A percentile compares a stretch with the other conserved stretches of the same genome.
Evolutionary conservation across 2,113 vertebrate genomes (phyloP).

Genomic region (Passerina amoena): DNA sequence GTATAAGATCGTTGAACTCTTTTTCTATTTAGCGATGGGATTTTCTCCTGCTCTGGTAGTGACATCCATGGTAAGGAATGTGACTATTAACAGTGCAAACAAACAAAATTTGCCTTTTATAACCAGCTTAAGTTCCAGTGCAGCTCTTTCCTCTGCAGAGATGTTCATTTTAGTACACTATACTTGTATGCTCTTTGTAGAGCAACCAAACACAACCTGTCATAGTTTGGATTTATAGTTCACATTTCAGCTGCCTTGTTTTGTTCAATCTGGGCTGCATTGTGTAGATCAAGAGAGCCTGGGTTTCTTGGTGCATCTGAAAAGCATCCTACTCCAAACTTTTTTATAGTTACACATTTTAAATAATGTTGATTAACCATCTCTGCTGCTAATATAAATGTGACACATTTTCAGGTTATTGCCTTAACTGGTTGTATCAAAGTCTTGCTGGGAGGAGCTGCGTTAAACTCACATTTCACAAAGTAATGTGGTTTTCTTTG

Average conservation of each 20-base stretch:
- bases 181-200: neutral
- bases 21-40: conserved; percentile 97
- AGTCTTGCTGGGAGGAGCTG: neutral
- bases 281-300: neutral
- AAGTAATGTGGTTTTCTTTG: neutral
- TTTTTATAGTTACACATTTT: neutral
- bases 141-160: neutral
- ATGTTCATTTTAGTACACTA: neutral
- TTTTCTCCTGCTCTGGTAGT: conserved; percentile 96
- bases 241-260: neutral
- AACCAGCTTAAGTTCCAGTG: neutral
- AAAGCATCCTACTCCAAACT: neutral
- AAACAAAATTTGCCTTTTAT: neutral
- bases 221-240: neutral
- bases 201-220: neutral
- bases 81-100: neutral
- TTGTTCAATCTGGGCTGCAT: neutral
- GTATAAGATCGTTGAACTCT: conserved; percentile 95
- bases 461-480: neutral
- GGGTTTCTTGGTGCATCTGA: neutral
- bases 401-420: neutral
- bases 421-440: neutral
- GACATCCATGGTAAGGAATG: conserved; percentile 91
- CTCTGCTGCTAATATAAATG: neutral
- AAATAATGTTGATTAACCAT: neutral